phyloP scores from a whole-genome alignment of 2,113 vertebrate species.

The Peromyscus maniculatus region DNA sequence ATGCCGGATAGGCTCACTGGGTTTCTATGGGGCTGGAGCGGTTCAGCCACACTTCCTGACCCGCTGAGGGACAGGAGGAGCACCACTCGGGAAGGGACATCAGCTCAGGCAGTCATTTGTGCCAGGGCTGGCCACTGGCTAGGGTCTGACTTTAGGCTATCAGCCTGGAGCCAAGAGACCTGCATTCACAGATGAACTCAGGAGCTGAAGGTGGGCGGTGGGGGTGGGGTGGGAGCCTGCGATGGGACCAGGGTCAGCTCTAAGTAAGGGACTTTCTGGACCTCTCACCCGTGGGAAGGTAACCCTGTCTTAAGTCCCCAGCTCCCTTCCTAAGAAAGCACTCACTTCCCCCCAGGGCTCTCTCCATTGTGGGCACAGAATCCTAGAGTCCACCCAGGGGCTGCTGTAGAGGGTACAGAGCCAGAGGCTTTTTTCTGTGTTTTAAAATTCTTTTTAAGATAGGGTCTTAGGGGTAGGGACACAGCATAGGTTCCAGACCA shows the following conservation, averaged over 20 bases:
- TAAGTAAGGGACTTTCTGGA: neutral
- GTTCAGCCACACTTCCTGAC: neutral
- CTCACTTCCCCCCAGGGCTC: neutral
- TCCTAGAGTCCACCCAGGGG: neutral
- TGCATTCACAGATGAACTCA: neutral
- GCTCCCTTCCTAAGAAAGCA: neutral
- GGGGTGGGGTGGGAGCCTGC: neutral
- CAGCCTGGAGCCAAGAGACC: neutral
- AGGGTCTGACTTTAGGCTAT: neutral
- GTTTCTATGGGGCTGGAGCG: neutral
- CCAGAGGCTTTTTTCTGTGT: neutral
- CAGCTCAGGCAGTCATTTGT: neutral
- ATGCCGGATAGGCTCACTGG: accelerated
- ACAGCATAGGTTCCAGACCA: too few relatives aligned
- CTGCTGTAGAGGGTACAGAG: neutral
- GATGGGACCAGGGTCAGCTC: neutral
- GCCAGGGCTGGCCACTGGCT: neutral
- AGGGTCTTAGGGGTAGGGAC: neutral
- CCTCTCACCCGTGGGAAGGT: neutral
- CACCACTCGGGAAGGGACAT: accelerated
- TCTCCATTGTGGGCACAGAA: neutral
- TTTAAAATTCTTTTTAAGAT: neutral
- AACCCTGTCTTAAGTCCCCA: neutral
- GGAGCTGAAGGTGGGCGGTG: accelerated
- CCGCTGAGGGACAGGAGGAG: too few relatives aligned